Evolutionary conservation across 2,888 invertebrate genomes (phyloP).

Genomic region (Trichogramma evanescens): DNA sequence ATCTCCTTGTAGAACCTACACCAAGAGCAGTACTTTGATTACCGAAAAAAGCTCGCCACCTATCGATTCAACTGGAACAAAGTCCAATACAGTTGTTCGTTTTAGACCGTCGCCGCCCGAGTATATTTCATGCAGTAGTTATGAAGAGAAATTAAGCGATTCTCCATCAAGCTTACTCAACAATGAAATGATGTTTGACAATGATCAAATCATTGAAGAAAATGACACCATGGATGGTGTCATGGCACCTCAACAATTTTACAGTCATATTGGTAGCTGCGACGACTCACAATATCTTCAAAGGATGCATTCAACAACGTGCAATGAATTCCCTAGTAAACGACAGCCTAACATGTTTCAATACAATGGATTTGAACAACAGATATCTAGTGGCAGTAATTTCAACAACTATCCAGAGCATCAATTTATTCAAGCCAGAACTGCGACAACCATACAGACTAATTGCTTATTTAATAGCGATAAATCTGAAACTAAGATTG

Average conservation of each 20-base stretch:
- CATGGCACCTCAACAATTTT: too few species aligned
- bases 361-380: too few species aligned
- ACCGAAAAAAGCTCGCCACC: not conserved
- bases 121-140: conserved; percentile 1
- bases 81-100: conserved; percentile 10
- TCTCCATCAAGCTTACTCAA: not conserved
- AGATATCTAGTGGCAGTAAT: too few species aligned
- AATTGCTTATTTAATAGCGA: too few species aligned
- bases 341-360: too few species aligned
- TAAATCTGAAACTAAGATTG: not conserved
- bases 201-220: not conserved
- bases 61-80: not conserved
- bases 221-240: not conserved
- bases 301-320: too few species aligned
- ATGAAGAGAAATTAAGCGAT: not conserved
- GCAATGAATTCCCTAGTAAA: too few species aligned
- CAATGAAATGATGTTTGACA: not conserved
- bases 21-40: not conserved
- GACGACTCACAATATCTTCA: too few species aligned
- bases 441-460: too few species aligned
- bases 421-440: too few species aligned
- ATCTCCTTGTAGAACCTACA: not conserved
- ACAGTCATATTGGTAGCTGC: too few species aligned
- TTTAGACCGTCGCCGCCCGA: conserved; percentile 17
- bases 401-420: too few species aligned